Conservation (phyloP, 2,888 invertebrate genomes). For the Periphyllus acericola region DNA sequence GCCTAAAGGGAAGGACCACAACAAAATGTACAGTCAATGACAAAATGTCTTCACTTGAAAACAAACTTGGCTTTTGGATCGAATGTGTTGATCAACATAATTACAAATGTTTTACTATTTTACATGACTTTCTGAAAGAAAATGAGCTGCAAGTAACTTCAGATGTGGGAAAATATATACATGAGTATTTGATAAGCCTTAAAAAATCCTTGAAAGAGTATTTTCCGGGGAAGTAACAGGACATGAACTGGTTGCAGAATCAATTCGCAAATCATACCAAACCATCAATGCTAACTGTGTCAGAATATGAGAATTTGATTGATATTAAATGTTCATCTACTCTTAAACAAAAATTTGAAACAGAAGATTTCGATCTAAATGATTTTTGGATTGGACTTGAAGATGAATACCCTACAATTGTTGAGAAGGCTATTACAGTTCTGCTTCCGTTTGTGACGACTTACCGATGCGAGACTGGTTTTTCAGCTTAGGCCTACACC, state of each 20-base stretch:
- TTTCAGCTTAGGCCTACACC: too few species aligned
- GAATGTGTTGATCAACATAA: background rate
- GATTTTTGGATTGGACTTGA: too few species aligned
- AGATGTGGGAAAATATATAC: constrained; percentile 6
- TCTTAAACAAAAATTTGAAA: too few species aligned
- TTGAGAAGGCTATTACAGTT: too few species aligned
- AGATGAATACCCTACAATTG: too few species aligned
- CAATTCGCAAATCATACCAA: background rate
- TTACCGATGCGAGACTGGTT: too few species aligned
- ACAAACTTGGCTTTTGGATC: background rate
- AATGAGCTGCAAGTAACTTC: constrained; percentile 4
- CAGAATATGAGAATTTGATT: constrained; percentile 27
- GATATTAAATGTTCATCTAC: too few species aligned
- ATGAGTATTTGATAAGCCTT: constrained; percentile 16
- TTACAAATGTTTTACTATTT: background rate
- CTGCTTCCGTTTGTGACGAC: too few species aligned
- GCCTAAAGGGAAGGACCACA: constrained; percentile 46
- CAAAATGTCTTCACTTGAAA: background rate
- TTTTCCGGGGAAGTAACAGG: background rate
- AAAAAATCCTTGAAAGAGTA: constrained; percentile 25
- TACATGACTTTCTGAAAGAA: too few species aligned
- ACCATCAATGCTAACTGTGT: constrained; percentile 25
- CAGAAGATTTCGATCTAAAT: too few species aligned
- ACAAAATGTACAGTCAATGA: background rate
- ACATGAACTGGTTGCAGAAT: constrained; percentile 19